These are phyloP conservation scores for Vanessa atalanta DNA, from an alignment of 1,140 invertebrate species.

Conservation along the genomic window DNA sequence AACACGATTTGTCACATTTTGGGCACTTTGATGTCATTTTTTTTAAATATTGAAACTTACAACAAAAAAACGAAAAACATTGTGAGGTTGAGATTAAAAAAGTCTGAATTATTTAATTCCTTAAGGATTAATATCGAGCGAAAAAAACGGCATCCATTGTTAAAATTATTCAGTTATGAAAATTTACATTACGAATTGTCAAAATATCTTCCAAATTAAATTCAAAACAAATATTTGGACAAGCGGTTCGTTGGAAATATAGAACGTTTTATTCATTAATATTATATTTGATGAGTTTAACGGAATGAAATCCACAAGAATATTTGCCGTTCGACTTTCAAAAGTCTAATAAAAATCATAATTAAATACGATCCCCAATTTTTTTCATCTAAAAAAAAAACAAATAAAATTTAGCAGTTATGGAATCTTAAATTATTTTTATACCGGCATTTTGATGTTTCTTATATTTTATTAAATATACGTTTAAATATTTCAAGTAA, in stretches of 20 bases:
- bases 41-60: too few species aligned
- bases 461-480: too few species aligned
- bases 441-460: too few species aligned
- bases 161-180: slow-evolving; percentile 2
- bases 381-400: too few species aligned
- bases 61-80: too few species aligned
- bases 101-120: background rate
- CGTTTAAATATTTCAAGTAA: too few species aligned
- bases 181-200: slow-evolving; percentile 1
- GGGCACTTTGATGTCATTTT: too few species aligned
- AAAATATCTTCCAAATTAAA: background rate
- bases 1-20: too few species aligned
- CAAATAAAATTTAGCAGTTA: too few species aligned
- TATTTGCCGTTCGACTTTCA: background rate
- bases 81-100: background rate
- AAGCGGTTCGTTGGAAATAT: background rate
- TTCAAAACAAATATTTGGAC: slow-evolving; percentile 5
- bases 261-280: background rate
- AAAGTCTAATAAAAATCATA: background rate
- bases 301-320: background rate
- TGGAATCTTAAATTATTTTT: too few species aligned
- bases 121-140: background rate
- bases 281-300: slow-evolving; percentile 1
- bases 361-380: too few species aligned
- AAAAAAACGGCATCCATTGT: background rate